phyloP scores from a whole-genome alignment of 2,888 invertebrate species.

The Drosophila eohydei region DNA sequence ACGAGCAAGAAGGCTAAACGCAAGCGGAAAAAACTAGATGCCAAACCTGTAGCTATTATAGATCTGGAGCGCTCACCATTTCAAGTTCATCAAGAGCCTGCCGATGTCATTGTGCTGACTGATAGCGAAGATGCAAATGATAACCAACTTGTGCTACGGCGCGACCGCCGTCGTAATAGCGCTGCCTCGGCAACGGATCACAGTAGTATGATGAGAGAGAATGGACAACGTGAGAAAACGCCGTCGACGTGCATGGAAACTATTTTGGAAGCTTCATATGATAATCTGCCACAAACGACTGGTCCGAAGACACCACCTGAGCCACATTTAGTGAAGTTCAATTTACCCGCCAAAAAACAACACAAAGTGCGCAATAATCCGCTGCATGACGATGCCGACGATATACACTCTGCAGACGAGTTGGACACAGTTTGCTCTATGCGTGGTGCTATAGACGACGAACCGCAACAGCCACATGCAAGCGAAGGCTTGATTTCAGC shows the following conservation, averaged over 20 bases:
- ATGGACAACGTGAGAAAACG: slow-evolving; percentile 79
- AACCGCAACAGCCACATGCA: slow-evolving; percentile 43
- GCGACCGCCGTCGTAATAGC: slow-evolving; percentile 59
- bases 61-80: slow-evolving; percentile 94
- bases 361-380: slow-evolving; percentile 88
- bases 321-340: slow-evolving; percentile 88
- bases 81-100: slow-evolving; percentile 92
- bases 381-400: slow-evolving; percentile 86
- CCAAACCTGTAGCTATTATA: slow-evolving; percentile 92
- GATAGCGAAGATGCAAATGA: slow-evolving; percentile 89
- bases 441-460: slow-evolving; percentile 49
- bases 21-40: slow-evolving; percentile 86
- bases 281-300: slow-evolving; percentile 83
- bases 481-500: slow-evolving; percentile 48
- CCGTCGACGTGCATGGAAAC: slow-evolving; percentile 76
- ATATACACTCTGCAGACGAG: slow-evolving; percentile 72
- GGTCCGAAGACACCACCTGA: slow-evolving; percentile 92
- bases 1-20: slow-evolving; percentile 77
- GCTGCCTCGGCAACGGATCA: slow-evolving; percentile 46
- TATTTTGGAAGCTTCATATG: slow-evolving; percentile 83
- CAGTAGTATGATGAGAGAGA: slow-evolving; percentile 61
- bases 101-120: slow-evolving; percentile 92
- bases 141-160: slow-evolving; percentile 48
- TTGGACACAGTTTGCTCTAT: slow-evolving; percentile 62
- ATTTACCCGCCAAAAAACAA: slow-evolving; percentile 86